Conservation (phyloP, 2,797 vertebrate genomes). For the Clarias pachynema region DNA sequence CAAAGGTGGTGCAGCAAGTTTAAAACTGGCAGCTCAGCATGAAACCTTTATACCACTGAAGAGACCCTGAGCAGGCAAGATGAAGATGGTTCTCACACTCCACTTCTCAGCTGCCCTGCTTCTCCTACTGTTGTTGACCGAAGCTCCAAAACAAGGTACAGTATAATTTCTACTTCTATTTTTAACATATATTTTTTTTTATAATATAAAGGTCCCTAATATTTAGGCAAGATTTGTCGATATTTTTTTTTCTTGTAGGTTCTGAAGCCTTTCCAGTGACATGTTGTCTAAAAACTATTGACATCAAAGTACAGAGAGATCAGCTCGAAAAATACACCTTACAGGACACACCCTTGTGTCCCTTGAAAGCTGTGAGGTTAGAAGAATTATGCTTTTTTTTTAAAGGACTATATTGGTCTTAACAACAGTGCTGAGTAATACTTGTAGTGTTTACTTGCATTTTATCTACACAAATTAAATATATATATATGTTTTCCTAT, state of each 20-base stretch:
- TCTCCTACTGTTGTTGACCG: slow-evolving; percentile 24
- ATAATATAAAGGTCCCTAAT: neutral
- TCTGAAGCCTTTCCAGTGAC: neutral
- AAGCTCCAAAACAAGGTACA: slow-evolving; percentile 19
- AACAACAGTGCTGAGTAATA: neutral
- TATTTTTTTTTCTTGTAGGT: slow-evolving; percentile 18
- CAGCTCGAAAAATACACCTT: slow-evolving; percentile 52
- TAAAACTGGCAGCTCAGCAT: slow-evolving; percentile 35
- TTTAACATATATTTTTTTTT: neutral
- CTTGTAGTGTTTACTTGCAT: neutral
- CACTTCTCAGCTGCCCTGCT: neutral
- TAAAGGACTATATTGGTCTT: neutral
- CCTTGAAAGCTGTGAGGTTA: slow-evolving; percentile 65
- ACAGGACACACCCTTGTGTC: slow-evolving; percentile 51
- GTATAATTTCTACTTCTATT: neutral
- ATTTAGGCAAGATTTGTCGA: neutral
- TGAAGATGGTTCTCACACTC: slow-evolving; percentile 2
- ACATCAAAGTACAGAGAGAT: slow-evolving; percentile 15
- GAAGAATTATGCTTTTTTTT: slow-evolving; percentile 33
- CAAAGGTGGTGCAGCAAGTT: neutral
- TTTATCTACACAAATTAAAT: neutral
- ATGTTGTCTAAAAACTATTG: slow-evolving; percentile 55
- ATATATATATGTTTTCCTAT: neutral
- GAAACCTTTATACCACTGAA: slow-evolving; percentile 24
- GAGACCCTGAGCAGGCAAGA: slow-evolving; percentile 13